Percentiles rank a stretch among this genome's conserved stretches.
Evolutionary conservation across 2,888 invertebrate species (phyloP).

Genomic region (Zele albiditarsus): DNA sequence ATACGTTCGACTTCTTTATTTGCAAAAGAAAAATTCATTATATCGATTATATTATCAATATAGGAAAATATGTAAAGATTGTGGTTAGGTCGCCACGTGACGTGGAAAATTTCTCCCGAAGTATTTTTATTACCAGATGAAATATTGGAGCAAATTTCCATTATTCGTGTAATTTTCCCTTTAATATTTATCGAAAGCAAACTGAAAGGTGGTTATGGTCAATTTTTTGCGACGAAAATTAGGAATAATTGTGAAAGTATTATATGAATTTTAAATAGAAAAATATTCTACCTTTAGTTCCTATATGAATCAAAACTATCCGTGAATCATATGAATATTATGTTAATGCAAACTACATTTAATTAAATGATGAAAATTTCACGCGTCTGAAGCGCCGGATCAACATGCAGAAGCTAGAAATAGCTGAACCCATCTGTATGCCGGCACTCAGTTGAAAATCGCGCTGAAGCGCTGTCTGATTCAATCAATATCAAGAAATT

Average conservation of each 20-base stretch:
- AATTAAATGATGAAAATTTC: conserved; percentile 56
- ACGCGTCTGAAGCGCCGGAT: conserved; percentile 55
- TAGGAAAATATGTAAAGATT: not conserved
- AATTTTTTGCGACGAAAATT: too few species aligned
- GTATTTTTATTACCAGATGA: too few species aligned
- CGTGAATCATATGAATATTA: too few species aligned
- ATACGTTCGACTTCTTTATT: not conserved
- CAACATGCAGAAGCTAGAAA: conserved; percentile 68
- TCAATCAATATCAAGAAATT: conserved; percentile 35
- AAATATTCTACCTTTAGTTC: too few species aligned
- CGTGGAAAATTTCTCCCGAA: not conserved
- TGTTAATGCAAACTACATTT: not conserved
- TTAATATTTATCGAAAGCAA: not conserved
- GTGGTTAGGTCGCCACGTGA: conserved; percentile 53
- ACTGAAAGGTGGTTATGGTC: too few species aligned
- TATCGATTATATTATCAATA: not conserved
- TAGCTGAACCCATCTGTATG: conserved; percentile 71
- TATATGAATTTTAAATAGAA: too few species aligned
- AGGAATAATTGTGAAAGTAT: too few species aligned
- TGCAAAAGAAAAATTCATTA: not conserved
- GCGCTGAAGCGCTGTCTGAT: conserved; percentile 57
- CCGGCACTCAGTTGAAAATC: conserved; percentile 47
- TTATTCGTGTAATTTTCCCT: too few species aligned
- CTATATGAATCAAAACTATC: too few species aligned
- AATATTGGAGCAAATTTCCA: too few species aligned